Conservation (phyloP, 2,113 vertebrate genomes). For the Elachura formosa region DNA sequence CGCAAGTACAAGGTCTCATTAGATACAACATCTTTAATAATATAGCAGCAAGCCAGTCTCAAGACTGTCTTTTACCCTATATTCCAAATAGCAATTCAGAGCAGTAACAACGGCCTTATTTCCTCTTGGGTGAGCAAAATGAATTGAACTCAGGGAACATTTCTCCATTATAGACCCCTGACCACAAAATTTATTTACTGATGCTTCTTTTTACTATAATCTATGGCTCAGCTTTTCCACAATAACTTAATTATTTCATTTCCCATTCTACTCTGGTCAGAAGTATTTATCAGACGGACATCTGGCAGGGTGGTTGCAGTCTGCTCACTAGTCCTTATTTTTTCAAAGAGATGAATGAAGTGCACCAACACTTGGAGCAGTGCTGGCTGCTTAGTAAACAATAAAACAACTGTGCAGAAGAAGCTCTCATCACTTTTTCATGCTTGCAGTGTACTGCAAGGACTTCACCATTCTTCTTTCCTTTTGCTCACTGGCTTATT, state of each 20-base stretch:
- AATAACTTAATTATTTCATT: background rate
- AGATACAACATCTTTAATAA: constrained; percentile 54
- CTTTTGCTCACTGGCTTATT: background rate
- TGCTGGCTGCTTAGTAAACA: background rate
- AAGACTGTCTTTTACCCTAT: constrained; percentile 38
- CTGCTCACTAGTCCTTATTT: background rate
- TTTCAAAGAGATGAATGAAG: background rate
- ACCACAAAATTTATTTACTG: background rate
- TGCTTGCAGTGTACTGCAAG: background rate
- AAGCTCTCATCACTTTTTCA: background rate
- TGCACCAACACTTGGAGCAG: background rate
- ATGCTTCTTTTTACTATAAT: background rate
- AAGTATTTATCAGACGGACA: background rate
- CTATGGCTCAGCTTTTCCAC: background rate
- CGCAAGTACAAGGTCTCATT: constrained; percentile 55
- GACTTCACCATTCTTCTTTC: background rate
- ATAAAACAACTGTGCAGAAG: background rate
- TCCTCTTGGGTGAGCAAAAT: background rate
- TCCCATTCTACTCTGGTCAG: background rate
- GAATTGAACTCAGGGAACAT: background rate
- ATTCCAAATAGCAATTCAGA: constrained; percentile 21
- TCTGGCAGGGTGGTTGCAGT: background rate
- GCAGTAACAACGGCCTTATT: background rate
- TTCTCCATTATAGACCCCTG: background rate
- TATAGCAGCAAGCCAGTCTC: constrained; percentile 28